Conservation (phyloP, 1,140 invertebrate genomes). For the Teleogryllus occipitalis region DNA sequence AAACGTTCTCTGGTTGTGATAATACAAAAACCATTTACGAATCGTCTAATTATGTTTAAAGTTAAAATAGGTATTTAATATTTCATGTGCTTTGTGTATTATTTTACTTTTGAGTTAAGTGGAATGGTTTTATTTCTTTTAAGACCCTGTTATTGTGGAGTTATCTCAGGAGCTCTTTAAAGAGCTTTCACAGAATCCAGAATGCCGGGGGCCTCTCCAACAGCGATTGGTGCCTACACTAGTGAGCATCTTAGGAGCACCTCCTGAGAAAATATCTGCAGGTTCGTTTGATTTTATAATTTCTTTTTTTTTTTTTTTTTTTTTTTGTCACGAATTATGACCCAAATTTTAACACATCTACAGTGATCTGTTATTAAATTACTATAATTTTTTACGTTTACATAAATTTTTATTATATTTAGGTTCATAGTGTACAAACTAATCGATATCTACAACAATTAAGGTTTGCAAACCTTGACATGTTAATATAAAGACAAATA, state of each 20-base stretch:
- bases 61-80: not conserved
- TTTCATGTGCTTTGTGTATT: not conserved
- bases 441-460: no score
- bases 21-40: no score
- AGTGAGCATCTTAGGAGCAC: conserved; percentile 50
- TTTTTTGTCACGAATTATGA: conserved; percentile 14
- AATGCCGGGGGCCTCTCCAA: conserved; percentile 52
- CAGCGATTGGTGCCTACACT: conserved; percentile 62
- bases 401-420: no score
- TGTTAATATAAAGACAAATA: no score
- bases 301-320: conserved; percentile 27
- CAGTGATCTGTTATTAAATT: no score
- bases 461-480: no score
- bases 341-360: no score
- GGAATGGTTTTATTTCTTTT: not conserved
- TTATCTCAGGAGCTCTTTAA: conserved; percentile 60
- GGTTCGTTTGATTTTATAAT: conserved; percentile 29
- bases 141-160: conserved; percentile 55
- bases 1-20: no score
- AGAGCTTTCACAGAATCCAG: conserved; percentile 53
- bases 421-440: no score
- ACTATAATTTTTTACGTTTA: no score
- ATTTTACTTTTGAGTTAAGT: not conserved
- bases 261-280: conserved; percentile 34
- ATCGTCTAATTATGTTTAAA: not conserved